These are phyloP conservation scores for Epizoanthus illoricatus DNA, from an alignment of 92 coral and sea anemone genomes.

Conservation along the genomic window DNA sequence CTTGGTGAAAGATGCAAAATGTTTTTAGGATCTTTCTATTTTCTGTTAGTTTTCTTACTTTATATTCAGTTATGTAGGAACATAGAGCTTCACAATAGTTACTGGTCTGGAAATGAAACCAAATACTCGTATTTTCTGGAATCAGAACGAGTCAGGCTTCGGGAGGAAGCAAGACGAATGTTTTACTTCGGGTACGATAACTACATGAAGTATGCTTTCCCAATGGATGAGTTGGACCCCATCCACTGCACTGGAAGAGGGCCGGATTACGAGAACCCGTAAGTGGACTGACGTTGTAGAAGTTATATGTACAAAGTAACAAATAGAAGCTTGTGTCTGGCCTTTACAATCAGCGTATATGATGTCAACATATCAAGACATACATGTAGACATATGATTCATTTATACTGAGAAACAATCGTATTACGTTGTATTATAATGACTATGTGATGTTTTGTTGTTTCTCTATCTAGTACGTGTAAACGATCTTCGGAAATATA, in stretches of 20 bases:
- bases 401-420: too few relatives aligned
- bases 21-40: background rate
- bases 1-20: constrained; percentile 30
- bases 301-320: background rate
- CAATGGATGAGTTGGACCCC: constrained; percentile 93
- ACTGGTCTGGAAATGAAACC: constrained; percentile 40
- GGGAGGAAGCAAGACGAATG: constrained; percentile 87
- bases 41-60: constrained; percentile 6
- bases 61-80: constrained; percentile 1
- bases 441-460: too few relatives aligned
- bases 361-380: too few relatives aligned
- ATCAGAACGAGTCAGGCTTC: constrained; percentile 71
- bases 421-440: too few relatives aligned
- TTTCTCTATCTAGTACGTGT: background rate
- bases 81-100: constrained; percentile 13
- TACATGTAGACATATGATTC: background rate
- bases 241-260: constrained; percentile 98
- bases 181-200: constrained; percentile 92
- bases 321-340: background rate
- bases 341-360: too few relatives aligned
- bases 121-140: constrained; percentile 78
- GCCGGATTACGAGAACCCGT: constrained; percentile 90
- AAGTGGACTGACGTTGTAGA: constrained; percentile 39
- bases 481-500: background rate
- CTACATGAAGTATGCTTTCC: constrained; percentile 95